Base-by-base conservation (phyloP, 1,140 invertebrate genomes). In the Psilanteris sp. region DNA sequence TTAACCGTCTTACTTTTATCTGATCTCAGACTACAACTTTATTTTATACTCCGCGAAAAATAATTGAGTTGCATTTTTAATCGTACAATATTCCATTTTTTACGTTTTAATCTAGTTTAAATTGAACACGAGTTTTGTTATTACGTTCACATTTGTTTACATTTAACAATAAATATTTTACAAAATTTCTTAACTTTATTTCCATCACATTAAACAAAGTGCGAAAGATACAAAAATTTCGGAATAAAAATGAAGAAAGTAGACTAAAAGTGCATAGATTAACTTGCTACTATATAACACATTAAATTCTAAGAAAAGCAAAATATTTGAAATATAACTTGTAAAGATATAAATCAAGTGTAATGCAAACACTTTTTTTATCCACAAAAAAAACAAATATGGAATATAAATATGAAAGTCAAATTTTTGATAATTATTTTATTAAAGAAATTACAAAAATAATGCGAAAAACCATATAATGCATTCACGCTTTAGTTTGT, bases 381-480 rank as follows among this genome's bases (percentile, higher is more conserved):
- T 20, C 26, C 14, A 16, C 32, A 55, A 20, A 26, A n/a, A 20
- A 43, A 31, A 26, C 9, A 61, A 27, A 27, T 6, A 29, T 1
- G 8, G 10, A 44, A 44, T 41, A 48, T 37, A 62, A 62, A 62
- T 26, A 59, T 62, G 57, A 62, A 62, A 62, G 43, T 50, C 57
- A 48, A 62, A 61, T 46, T 61, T 61, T 48, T 61, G 43, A 61
- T 48, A 61, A 46, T 61, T 61, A 32, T 48, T 61, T 61, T 61
- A 39, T 16, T 36, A 48, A 46, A 20, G n/a, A n/a, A n/a, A 2
- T 54, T 1, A 26, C 9, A 2, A 52, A 24, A 37, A 24, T 16
- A 1, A 20, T 6, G 26, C 9, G 50, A 41, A 22, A 14, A 52
- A 26, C 8, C n/a, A 31, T 22, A 8, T 14, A 6, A 3, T 1